phyloP scores from a whole-genome alignment of 2,888 invertebrate species.

The Chrysotoxum bicinctum region DNA sequence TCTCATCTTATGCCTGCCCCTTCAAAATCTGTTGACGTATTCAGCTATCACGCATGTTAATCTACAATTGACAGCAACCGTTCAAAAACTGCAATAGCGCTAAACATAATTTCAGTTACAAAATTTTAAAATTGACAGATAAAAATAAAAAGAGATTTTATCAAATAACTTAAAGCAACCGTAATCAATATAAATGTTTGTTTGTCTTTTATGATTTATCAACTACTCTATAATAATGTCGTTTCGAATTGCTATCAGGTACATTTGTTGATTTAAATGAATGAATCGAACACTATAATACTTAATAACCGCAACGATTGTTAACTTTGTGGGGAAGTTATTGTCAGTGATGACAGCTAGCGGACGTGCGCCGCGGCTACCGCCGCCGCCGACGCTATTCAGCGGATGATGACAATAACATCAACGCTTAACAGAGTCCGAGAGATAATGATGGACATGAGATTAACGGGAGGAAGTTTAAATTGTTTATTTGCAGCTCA shows the following conservation, averaged over 20 bases:
- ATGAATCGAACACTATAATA: constrained; percentile 40
- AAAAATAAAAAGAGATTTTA: not conserved
- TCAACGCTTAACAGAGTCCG: constrained; percentile 10
- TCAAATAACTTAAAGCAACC: not conserved
- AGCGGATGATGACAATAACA: constrained; percentile 11
- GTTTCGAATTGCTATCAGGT: constrained; percentile 61
- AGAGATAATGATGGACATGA: constrained; percentile 45
- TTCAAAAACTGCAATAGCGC: not conserved
- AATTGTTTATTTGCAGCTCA: constrained; percentile 45
- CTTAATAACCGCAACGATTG: constrained; percentile 34
- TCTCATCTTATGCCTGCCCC: too few species aligned
- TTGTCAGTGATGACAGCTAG: constrained; percentile 31
- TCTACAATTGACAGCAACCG: not conserved
- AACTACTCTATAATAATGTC: constrained; percentile 2
- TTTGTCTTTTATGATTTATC: constrained; percentile 11
- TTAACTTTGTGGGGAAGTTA: constrained; percentile 35
- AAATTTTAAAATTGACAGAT: not conserved
- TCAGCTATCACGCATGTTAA: too few species aligned
- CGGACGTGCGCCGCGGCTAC: constrained; percentile 6
- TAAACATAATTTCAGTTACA: not conserved
- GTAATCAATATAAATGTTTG: constrained; percentile 23
- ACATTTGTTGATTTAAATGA: constrained; percentile 43
- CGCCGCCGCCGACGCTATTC: not conserved
- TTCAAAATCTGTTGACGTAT: too few species aligned
- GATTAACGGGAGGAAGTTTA: constrained; percentile 58